Percentiles rank a stretch among this genome's conserved stretches.
Conservation (phyloP, 37 sponge, comb jelly and placozoan species). For the Haliclona indistincta region DNA sequence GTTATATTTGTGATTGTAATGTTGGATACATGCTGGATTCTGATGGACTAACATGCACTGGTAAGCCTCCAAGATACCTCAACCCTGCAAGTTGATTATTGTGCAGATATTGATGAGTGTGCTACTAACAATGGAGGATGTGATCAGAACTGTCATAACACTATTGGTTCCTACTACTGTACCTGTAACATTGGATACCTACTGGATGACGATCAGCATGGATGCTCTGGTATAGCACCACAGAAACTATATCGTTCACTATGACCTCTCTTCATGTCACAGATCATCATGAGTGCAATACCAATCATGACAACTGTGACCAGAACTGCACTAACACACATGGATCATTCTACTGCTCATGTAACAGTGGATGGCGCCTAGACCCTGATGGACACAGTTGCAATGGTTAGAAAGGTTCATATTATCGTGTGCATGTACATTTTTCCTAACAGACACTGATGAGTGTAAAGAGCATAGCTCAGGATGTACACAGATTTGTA, state of each 20-base stretch:
- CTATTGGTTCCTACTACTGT: slow-evolving; percentile 5
- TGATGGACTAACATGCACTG: slow-evolving; percentile 10
- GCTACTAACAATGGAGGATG: slow-evolving; percentile 10
- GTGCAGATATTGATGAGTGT: background rate
- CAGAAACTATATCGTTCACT: too few species aligned
- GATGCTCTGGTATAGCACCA: slow-evolving; percentile 7
- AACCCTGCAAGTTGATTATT: too few species aligned
- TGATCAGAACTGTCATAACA: slow-evolving; percentile 4
- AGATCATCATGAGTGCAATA: slow-evolving; percentile 45
- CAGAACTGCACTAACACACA: slow-evolving; percentile 41
- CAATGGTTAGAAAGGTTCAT: background rate
- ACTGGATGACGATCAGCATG: background rate
- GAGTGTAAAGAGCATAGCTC: background rate
- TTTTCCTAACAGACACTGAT: slow-evolving; percentile 23
- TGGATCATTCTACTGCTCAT: slow-evolving; percentile 36
- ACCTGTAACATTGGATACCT: slow-evolving; percentile 2
- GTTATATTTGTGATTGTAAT: slow-evolving; percentile 15
- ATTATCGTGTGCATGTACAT: background rate
- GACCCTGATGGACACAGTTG: background rate
- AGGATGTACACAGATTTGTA: slow-evolving; percentile 9
- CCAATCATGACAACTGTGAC: background rate
- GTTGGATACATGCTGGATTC: slow-evolving; percentile 6
- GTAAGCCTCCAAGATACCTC: background rate
- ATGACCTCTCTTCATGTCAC: background rate
- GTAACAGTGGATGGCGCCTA: slow-evolving; percentile 25